These are phyloP conservation scores for Pelecanoides urinatrix DNA, from an alignment of 2,113 vertebrate genomes.

Conservation along the genomic window DNA sequence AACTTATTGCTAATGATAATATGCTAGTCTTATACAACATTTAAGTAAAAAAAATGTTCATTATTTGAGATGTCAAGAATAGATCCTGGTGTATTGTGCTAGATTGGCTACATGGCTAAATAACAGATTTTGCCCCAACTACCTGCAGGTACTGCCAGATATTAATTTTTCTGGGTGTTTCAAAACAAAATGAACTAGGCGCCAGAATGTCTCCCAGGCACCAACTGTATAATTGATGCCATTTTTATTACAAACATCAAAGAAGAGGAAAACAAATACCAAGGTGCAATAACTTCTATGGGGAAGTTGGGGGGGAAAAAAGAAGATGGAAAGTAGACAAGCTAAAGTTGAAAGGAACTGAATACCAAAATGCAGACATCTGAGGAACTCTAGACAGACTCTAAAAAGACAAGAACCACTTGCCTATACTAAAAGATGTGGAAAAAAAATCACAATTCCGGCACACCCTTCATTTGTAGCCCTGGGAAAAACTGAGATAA, in stretches of 20 bases:
- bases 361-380: background rate
- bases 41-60: background rate
- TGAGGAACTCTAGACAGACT: background rate
- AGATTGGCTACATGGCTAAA: background rate
- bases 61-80: background rate
- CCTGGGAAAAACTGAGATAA: background rate
- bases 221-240: background rate
- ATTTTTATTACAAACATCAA: background rate
- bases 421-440: background rate
- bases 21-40: background rate
- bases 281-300: background rate
- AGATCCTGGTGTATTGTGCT: background rate
- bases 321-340: background rate
- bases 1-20: background rate
- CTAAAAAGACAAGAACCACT: background rate
- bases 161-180: background rate
- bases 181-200: background rate
- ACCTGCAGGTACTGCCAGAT: background rate
- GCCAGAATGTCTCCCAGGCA: background rate
- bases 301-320: rapidly evolving
- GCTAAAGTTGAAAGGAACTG: background rate
- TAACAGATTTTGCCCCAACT: background rate
- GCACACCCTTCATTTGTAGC: background rate
- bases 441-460: background rate
- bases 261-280: background rate